Evolutionary conservation across 2,888 invertebrate genomes (phyloP).

Genomic region (Byasa hedistus): DNA sequence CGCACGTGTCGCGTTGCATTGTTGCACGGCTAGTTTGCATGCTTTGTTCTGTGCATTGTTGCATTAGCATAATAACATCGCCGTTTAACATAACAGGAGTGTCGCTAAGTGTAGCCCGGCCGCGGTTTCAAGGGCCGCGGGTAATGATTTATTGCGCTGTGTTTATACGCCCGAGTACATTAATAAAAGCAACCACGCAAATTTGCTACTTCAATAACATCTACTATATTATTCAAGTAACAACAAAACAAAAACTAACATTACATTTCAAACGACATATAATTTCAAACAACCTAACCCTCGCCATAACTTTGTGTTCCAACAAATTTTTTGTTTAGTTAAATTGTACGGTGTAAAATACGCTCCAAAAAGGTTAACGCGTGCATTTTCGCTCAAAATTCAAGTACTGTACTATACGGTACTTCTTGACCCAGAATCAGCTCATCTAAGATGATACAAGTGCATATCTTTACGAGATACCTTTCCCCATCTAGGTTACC

Average conservation of each 20-base stretch:
- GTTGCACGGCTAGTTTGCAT: constrained; percentile 24
- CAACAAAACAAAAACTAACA: neutral
- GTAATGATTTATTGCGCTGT: constrained; percentile 10
- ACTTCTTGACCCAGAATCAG: constrained; percentile 10
- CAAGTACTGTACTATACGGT: neutral
- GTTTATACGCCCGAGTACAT: neutral
- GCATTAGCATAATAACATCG: constrained; percentile 28
- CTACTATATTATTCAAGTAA: neutral
- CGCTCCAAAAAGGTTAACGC: neutral
- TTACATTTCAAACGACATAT: neutral
- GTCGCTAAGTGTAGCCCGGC: constrained; percentile 14
- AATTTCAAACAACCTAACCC: too few relatives aligned
- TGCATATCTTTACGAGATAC: constrained; percentile 15
- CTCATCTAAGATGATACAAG: neutral
- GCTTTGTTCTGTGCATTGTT: constrained; percentile 29
- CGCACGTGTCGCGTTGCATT: constrained; percentile 19
- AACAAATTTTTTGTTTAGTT: neutral
- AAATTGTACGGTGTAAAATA: neutral
- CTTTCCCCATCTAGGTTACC: constrained; percentile 6
- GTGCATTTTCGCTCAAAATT: neutral
- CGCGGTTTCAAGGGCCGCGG: neutral
- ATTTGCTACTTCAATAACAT: neutral
- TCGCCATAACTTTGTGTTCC: neutral
- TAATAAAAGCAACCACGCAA: neutral
- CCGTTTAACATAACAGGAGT: constrained; percentile 29